Evolutionary conservation across 2,113 vertebrate species (phyloP).

Genomic region (Morone chrysops): DNA sequence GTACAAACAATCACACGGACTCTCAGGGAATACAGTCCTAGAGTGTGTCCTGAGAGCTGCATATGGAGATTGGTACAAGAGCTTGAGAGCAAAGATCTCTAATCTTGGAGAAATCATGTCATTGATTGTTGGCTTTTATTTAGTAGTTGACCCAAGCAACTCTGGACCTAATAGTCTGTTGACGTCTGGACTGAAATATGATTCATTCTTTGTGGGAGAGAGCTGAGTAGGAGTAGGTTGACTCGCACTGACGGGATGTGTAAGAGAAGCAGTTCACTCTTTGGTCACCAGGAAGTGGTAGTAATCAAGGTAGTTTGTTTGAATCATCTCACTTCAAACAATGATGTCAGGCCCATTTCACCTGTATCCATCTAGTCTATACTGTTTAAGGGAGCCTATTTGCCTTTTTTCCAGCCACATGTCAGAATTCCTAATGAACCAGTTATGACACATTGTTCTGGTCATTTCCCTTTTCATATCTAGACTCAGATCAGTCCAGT

Average conservation of each 20-base stretch:
- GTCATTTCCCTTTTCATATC: not conserved
- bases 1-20: not conserved
- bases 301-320: slow-evolving; percentile 35
- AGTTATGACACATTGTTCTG: not conserved
- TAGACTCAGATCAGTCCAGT: not conserved
- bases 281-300: slow-evolving; percentile 52
- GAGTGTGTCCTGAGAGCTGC: not conserved
- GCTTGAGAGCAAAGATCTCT: not conserved
- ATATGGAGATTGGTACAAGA: not conserved
- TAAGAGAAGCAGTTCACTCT: not conserved
- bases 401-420: not conserved
- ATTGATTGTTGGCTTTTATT: not conserved
- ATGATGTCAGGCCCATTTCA: not conserved
- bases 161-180: not conserved
- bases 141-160: not conserved
- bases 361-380: not conserved
- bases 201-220: not conserved
- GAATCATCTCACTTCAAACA: slow-evolving; percentile 27
- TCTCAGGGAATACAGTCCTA: not conserved
- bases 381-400: not conserved
- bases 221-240: not conserved
- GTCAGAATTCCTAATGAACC: not conserved
- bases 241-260: not conserved
- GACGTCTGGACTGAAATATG: not conserved
- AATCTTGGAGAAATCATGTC: not conserved